Conservation (phyloP, 2,113 vertebrate genomes). For the Entomyzon cyanotis region DNA sequence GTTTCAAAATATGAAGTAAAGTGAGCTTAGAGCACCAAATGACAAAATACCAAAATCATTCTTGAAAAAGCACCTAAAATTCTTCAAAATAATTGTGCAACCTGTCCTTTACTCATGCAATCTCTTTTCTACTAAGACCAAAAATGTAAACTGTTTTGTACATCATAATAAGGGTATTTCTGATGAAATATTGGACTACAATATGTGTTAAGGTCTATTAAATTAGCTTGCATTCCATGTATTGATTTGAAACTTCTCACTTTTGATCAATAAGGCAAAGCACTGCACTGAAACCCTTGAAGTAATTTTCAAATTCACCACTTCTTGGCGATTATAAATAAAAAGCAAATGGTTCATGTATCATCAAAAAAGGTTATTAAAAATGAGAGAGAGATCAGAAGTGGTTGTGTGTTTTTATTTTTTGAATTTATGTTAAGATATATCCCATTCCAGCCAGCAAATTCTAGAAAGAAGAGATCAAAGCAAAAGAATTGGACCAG, state of each 20-base stretch:
- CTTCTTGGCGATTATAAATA: not conserved
- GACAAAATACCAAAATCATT: not conserved
- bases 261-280: not conserved
- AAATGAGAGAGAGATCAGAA: not conserved
- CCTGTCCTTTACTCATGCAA: not conserved
- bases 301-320: not conserved
- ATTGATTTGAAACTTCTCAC: not conserved
- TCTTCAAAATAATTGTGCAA: not conserved
- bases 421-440: not conserved
- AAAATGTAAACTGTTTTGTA: not conserved
- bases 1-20: not conserved
- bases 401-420: not conserved
- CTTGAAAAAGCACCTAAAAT: not conserved
- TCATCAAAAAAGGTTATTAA: not conserved
- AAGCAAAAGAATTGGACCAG: not conserved
- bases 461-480: not conserved
- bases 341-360: not conserved
- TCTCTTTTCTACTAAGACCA: not conserved
- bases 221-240: not conserved
- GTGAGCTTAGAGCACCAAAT: not conserved
- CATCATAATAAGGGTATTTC: not conserved
- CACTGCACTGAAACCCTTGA: not conserved
- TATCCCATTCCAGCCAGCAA: not conserved
- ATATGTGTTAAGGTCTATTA: not conserved
- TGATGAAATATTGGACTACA: not conserved